Percentiles rank a stretch among this genome's conserved stretches.
Evolutionary conservation across 2,888 invertebrate species (phyloP).

Genomic region (Mesochorus sp.): DNA sequence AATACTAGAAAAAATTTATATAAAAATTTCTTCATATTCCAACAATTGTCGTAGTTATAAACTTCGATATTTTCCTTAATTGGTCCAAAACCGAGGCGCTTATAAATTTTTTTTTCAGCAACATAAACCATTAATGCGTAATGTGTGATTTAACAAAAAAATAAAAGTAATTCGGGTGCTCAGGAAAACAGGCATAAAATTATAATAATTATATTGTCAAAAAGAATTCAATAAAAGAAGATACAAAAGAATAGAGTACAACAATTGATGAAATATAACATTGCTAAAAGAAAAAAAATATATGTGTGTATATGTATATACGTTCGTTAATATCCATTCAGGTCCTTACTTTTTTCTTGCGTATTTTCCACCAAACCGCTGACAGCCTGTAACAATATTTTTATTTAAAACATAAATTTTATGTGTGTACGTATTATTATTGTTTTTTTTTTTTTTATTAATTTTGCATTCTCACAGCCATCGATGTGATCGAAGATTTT

Average conservation of each 20-base stretch:
- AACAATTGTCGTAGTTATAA: no score
- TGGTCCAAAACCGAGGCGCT: no score
- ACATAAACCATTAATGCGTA: slow-evolving; percentile 20
- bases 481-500: slow-evolving; percentile 98
- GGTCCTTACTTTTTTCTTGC: slow-evolving; percentile 90
- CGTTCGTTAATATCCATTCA: slow-evolving; percentile 79
- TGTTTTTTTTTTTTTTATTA: neutral
- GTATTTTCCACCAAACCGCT: slow-evolving; percentile 90
- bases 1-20: no score
- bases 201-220: slow-evolving; percentile 59
- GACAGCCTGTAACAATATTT: slow-evolving; percentile 88
- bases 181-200: slow-evolving; percentile 56
- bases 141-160: slow-evolving; percentile 52
- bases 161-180: slow-evolving; percentile 47
- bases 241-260: slow-evolving; percentile 68
- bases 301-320: slow-evolving; percentile 47
- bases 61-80: no score
- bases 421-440: no score
- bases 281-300: slow-evolving; percentile 33
- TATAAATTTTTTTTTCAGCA: neutral
- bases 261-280: slow-evolving; percentile 61
- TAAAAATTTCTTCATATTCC: no score
- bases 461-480: slow-evolving; percentile 92
- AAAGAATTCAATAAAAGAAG: slow-evolving; percentile 65
- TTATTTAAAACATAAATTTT: no score